Percentiles rank a stretch among this genome's conserved stretches.
Conservation (phyloP, 2,113 vertebrate species). For the Apaloderma vittatum region DNA sequence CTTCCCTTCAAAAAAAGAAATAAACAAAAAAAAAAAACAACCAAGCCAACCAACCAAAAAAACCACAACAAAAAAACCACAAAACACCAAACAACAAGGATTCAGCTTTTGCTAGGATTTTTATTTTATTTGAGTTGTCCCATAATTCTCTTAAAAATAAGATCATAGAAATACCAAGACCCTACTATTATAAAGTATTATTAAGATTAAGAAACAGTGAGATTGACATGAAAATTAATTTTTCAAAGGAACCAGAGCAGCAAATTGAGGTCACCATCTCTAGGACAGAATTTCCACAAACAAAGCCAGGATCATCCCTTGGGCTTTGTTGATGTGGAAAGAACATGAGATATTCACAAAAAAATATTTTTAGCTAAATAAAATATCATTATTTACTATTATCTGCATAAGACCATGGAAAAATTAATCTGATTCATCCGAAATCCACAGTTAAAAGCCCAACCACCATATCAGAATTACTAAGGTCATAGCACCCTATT, state of each 20-base stretch:
- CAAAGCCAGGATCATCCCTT: rapidly evolving
- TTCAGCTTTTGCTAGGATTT: not conserved
- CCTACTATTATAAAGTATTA: not conserved
- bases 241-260: rapidly evolving
- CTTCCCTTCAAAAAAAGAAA: not conserved
- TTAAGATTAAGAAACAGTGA: not conserved
- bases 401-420: not conserved
- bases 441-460: not conserved
- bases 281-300: not conserved
- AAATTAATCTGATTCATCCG: not conserved
- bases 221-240: not conserved
- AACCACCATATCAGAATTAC: not conserved
- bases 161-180: rapidly evolving
- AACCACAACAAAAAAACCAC: not conserved
- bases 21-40: rapidly evolving
- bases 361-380: not conserved
- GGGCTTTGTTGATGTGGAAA: not conserved
- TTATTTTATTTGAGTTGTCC: not conserved
- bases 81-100: not conserved
- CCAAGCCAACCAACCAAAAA: not conserved
- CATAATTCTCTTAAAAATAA: not conserved
- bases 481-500: not conserved
- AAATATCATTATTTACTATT: rapidly evolving
- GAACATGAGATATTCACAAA: not conserved
- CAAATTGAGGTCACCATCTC: rapidly evolving